Evolutionary conservation across 2,113 vertebrate genomes (phyloP), one percentile per base, ranked within the genome.

Genomic region (Corythaixoides concolor): DNA sequence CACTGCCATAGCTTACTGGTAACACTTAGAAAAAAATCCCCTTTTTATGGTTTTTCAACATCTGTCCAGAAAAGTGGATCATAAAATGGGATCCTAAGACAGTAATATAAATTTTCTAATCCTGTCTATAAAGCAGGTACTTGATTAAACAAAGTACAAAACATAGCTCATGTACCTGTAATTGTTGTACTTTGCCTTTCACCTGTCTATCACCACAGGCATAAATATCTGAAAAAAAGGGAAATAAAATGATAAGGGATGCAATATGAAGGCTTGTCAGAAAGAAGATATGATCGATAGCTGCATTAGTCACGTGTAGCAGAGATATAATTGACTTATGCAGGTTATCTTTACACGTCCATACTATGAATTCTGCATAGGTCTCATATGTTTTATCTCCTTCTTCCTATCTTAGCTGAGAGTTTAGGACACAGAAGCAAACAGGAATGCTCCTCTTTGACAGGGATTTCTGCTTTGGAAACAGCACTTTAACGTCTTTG

Each of bases 1-100:
- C 58, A 21, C 64, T 91, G 89, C 53, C 95, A 89, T 91, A 88
- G 89, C 78, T 98, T 97, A 92, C 69, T 85, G 66, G 62, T 95
- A 97, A 95, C 83, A 95, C 67, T 96, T 97, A 79, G 79, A 94
- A 94, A 96, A 93, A 82, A 96, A 92, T 12, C 21, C 45, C 78
- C 35, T 92, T 85, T 55, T 93, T 92, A 96, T 95, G 35, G 37
- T 84, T 97, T 97, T 97, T 85, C 91, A 97, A 95, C 73, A 96
- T 97, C 90, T 97, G 91, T 96, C 85, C 90, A 93, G 64, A 94
- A 97, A 96, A 97, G 53, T 27, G 11, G 66, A 93, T 89, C 20
- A 84, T 88, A 94, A 97, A 97, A 96, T 90, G 45, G 67, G 56
- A 89, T 92, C 60, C 45, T 86, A 86, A 91, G 87, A 70, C 81